phyloP scores from a whole-genome alignment of 2,797 vertebrate species.

The Enteromius viviparus region DNA sequence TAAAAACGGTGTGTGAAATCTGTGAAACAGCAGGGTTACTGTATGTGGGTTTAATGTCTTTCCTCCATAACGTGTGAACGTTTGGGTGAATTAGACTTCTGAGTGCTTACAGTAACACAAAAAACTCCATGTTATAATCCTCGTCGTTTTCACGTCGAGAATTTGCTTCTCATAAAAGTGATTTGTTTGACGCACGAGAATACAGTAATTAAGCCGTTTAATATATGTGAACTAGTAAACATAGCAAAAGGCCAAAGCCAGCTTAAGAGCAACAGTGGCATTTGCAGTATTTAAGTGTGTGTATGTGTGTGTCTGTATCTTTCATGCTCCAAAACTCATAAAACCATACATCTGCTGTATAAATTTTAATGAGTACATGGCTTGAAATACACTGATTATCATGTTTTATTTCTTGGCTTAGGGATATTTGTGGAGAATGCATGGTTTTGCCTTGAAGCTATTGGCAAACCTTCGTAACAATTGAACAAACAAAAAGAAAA shows the following conservation, averaged over 20 bases:
- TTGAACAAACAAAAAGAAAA: neutral
- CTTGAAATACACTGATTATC: conserved; percentile 40
- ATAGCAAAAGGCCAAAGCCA: conserved; percentile 5
- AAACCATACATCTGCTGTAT: conserved; percentile 55
- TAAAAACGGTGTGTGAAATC: neutral
- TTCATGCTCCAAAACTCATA: conserved; percentile 47
- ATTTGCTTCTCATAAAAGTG: conserved; percentile 11
- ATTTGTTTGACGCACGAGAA: conserved; percentile 13
- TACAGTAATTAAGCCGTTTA: conserved; percentile 3
- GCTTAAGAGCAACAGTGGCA: conserved; percentile 1
- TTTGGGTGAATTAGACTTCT: conserved; percentile 9
- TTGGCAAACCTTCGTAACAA: conserved; percentile 1
- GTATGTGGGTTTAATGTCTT: neutral
- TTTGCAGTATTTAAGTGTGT: conserved; percentile 18
- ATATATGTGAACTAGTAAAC: conserved; percentile 12
- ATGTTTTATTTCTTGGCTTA: conserved; percentile 40
- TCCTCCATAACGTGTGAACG: conserved; percentile 4
- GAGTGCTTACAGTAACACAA: neutral
- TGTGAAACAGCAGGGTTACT: conserved; percentile 2
- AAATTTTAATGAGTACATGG: conserved; percentile 49
- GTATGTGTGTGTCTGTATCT: neutral
- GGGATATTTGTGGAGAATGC: conserved; percentile 38
- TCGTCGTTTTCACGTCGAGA: conserved; percentile 1
- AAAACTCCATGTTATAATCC: neutral
- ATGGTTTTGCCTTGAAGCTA: conserved; percentile 25